These are phyloP conservation scores for Tragelaphus buxtoni DNA, from an alignment of 2,113 vertebrate species.

Conservation along the genomic window DNA sequence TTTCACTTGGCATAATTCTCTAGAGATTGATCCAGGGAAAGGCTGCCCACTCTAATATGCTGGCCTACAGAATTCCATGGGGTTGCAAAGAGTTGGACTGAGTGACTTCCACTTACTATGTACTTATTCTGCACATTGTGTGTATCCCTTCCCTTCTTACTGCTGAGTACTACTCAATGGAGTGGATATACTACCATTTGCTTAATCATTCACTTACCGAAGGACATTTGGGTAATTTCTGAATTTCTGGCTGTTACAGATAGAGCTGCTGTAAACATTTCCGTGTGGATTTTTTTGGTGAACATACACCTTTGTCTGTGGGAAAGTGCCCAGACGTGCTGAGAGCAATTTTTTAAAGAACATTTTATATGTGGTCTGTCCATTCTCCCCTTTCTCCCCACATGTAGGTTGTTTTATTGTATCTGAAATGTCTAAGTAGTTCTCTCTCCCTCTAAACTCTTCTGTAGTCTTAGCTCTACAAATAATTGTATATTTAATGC, in stretches of 20 bases:
- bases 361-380: not conserved
- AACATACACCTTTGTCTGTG: not conserved
- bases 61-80: not conserved
- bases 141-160: not conserved
- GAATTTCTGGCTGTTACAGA: not conserved
- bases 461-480: not conserved
- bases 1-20: not conserved
- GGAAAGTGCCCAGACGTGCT: not conserved
- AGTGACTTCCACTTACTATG: not conserved
- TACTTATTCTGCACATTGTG: not conserved
- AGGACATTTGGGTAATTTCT: not conserved
- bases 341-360: not conserved
- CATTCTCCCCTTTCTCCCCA: not conserved
- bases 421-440: not conserved
- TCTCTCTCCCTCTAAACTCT: not conserved
- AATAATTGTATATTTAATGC: not conserved
- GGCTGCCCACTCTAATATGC: not conserved
- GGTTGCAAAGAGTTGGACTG: not conserved
- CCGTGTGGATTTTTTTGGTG: not conserved
- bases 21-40: not conserved
- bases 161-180: not conserved
- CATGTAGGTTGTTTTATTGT: not conserved
- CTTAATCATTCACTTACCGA: not conserved
- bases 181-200: not conserved
- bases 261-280: not conserved